Percentiles rank a stretch among this genome's conserved stretches.
phyloP scores from a whole-genome alignment of 2,113 vertebrate genomes.

The Lucifuga dentata region DNA sequence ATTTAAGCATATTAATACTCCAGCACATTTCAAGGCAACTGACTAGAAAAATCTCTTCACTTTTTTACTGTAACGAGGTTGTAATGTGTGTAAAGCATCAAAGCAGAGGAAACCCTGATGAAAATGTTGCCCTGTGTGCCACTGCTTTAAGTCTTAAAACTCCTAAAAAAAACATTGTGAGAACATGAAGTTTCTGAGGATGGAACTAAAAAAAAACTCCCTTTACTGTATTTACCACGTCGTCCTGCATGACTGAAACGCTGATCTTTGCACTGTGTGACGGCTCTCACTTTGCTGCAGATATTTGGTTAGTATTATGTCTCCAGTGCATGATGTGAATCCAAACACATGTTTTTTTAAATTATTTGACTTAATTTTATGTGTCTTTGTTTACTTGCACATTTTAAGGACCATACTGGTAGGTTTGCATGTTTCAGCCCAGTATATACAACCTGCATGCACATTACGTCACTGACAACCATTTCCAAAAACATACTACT shows the following conservation, averaged over 20 bases:
- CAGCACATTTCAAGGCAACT: slow-evolving; percentile 4
- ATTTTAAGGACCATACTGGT: slow-evolving; percentile 24
- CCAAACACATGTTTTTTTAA: slow-evolving; percentile 28
- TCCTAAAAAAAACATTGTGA: slow-evolving; percentile 8
- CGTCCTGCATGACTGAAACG: slow-evolving; percentile 47
- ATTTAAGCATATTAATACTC: neutral
- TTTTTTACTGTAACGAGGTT: too few species aligned
- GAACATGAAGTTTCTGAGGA: neutral
- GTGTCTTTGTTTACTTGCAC: slow-evolving; percentile 38
- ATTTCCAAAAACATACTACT: too few species aligned
- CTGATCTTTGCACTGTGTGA: slow-evolving; percentile 61
- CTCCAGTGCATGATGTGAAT: slow-evolving; percentile 47
- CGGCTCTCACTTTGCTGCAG: slow-evolving; percentile 32
- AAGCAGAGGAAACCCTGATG: too few species aligned
- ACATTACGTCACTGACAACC: too few species aligned
- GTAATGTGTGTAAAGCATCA: too few species aligned
- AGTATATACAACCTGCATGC: too few species aligned
- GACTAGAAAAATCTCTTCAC: slow-evolving; percentile 11
- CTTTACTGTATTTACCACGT: slow-evolving; percentile 27
- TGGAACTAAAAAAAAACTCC: neutral
- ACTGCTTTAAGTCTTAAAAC: slow-evolving; percentile 21
- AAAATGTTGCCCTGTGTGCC: slow-evolving; percentile 7
- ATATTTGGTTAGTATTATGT: slow-evolving; percentile 35
- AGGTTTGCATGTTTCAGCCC: too few species aligned
- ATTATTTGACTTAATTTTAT: slow-evolving; percentile 29